Percentiles rank a stretch among this genome's conserved stretches.
Conservation (phyloP, 2,113 vertebrate species). For the Oostethus manadensis region DNA sequence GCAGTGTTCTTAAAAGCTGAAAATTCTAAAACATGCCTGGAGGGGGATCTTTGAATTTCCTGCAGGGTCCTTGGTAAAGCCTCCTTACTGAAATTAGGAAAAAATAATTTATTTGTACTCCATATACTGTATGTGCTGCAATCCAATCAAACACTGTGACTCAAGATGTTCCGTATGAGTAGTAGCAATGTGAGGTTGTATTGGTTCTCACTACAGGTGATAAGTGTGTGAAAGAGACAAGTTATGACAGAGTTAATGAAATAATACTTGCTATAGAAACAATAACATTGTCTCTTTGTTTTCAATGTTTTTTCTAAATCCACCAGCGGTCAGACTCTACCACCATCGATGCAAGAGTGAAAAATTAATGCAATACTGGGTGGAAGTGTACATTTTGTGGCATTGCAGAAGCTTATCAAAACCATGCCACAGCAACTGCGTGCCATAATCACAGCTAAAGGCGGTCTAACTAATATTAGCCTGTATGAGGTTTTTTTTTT, state of each 20-base stretch:
- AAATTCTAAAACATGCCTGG: background rate
- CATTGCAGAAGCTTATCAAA: too few species aligned
- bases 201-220: background rate
- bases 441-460: too few species aligned
- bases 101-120: conserved; percentile 3
- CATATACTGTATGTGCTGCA: background rate
- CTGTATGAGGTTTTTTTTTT: too few species aligned
- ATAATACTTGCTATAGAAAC: too few species aligned
- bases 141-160: background rate
- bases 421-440: too few species aligned
- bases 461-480: too few species aligned
- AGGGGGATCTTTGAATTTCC: background rate
- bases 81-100: background rate
- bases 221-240: conserved; percentile 2
- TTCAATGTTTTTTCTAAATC: too few species aligned
- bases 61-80: background rate
- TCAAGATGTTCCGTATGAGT: background rate
- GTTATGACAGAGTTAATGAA: conserved; percentile 32
- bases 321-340: too few species aligned
- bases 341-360: too few species aligned
- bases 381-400: too few species aligned
- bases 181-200: background rate
- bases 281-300: too few species aligned
- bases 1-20: background rate
- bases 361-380: too few species aligned